Conservation (phyloP, 2,797 vertebrate species). For the Coendou prehensilis region DNA sequence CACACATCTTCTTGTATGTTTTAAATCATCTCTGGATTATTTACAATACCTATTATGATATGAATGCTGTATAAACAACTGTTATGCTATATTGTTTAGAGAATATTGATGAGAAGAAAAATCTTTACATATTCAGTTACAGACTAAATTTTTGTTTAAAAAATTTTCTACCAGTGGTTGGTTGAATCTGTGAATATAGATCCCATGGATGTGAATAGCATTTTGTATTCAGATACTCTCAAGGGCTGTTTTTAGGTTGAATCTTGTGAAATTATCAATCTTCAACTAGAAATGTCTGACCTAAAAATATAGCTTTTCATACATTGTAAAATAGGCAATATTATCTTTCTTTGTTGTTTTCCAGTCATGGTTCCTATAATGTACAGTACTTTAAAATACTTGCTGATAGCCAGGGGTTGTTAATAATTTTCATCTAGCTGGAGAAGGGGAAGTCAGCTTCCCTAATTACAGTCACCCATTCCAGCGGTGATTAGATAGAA, state of each 20-base stretch:
- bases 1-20: neutral
- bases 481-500: neutral
- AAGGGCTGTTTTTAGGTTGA: neutral
- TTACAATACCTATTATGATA: neutral
- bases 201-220: neutral
- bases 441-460: neutral
- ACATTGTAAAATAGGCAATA: neutral
- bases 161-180: neutral
- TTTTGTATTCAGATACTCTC: neutral
- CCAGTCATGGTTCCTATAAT: neutral
- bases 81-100: neutral
- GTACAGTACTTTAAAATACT: neutral
- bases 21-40: neutral
- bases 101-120: neutral
- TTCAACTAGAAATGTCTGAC: neutral
- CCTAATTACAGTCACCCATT: neutral
- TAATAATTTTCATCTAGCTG: neutral
- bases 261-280: neutral
- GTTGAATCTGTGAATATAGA: neutral
- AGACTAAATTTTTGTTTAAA: neutral
- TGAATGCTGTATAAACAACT: neutral
- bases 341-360: neutral
- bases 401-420: neutral
- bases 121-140: neutral
- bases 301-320: slow-evolving; percentile 19